Percentiles rank a stretch among this genome's conserved stretches.
phyloP scores from a whole-genome alignment of 2,888 invertebrate genomes.

The Papilio elwesi region DNA sequence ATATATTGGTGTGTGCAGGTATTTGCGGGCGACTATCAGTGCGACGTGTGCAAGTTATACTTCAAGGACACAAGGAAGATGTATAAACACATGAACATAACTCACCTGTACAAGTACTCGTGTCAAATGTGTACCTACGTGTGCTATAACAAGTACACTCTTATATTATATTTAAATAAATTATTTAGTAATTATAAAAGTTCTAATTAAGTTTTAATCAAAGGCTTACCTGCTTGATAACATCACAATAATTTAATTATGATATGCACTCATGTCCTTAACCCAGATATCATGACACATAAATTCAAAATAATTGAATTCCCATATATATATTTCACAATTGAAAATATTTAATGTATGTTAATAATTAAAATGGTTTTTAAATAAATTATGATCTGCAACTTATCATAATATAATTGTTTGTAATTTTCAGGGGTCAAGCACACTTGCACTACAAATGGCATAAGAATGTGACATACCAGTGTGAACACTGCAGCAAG shows the following conservation, averaged over 20 bases:
- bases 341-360: too few relatives aligned
- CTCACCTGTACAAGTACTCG: conserved; percentile 69
- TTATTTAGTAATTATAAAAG: neutral
- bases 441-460: conserved; percentile 72
- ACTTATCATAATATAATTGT: too few relatives aligned
- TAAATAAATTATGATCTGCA: too few relatives aligned
- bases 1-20: too few relatives aligned
- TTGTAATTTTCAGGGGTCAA: conserved; percentile 61
- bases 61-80: conserved; percentile 66
- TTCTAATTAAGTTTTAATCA: too few relatives aligned
- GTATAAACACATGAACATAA: conserved; percentile 75
- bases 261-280: too few relatives aligned
- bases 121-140: conserved; percentile 68
- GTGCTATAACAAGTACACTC: conserved; percentile 63
- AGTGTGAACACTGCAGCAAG: conserved; percentile 71
- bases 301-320: too few relatives aligned
- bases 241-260: too few relatives aligned
- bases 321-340: too few relatives aligned
- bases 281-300: too few relatives aligned
- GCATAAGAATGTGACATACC: conserved; percentile 75
- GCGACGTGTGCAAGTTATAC: conserved; percentile 73
- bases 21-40: conserved; percentile 63
- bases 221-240: too few relatives aligned
- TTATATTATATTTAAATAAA: conserved; percentile 21
- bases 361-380: too few relatives aligned